A percentile compares a stretch with the other conserved stretches of the same genome.
Evolutionary conservation across 1,140 invertebrate species (phyloP).

Genomic region (Drosophila sp.): DNA sequence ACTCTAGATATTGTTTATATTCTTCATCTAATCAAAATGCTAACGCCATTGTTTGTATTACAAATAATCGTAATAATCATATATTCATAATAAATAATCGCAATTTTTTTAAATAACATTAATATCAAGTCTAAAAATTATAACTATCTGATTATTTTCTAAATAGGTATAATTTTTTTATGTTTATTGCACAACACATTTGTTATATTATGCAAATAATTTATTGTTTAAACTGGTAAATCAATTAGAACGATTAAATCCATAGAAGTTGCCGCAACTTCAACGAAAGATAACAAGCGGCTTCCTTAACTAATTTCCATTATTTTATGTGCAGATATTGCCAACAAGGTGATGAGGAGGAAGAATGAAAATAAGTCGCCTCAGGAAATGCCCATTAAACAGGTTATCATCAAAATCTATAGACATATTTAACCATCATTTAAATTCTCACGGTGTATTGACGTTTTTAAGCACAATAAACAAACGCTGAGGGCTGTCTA

Average conservation of each 20-base stretch:
- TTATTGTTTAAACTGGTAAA: not conserved
- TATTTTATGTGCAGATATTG: not conserved
- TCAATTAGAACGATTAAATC: not conserved
- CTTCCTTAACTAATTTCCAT: conserved; percentile 9
- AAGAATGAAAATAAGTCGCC: not conserved
- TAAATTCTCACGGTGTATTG: conserved; percentile 72
- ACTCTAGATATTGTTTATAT: no score
- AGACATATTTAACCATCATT: conserved; percentile 44
- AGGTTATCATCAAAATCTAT: conserved; percentile 32
- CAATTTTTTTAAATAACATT: no score
- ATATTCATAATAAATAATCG: no score
- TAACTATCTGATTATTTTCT: no score
- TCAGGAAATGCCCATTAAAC: conserved; percentile 45
- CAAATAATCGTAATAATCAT: no score
- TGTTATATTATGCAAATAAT: not conserved
- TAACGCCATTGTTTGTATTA: no score
- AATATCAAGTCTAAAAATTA: no score
- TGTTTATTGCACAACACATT: not conserved
- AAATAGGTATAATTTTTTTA: not conserved
- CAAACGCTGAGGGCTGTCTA: conserved; percentile 52
- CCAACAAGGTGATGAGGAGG: no score
- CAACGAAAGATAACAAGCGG: not conserved
- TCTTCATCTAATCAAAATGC: no score
- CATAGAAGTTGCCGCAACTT: not conserved
- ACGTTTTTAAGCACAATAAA: conserved; percentile 65